phyloP scores from a whole-genome alignment of 1,140 invertebrate species.

The Sitophilus oryzae region DNA sequence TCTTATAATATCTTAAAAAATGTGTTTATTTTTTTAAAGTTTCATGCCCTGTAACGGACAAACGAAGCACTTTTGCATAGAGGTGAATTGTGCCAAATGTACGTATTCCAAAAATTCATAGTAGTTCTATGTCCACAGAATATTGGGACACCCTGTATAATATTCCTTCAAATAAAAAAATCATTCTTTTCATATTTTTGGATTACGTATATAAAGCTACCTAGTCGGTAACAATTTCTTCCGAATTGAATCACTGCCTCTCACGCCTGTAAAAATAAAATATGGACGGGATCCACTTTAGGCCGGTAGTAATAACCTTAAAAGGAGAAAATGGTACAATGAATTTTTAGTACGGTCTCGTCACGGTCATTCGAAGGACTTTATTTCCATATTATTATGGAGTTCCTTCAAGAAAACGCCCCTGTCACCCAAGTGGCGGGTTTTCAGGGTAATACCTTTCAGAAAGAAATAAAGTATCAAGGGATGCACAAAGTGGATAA shows the following conservation, averaged over 20 bases:
- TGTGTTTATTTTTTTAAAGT: no score
- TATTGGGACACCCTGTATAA: no score
- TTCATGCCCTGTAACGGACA: no score
- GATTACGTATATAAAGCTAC: neutral
- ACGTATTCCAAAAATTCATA: no score
- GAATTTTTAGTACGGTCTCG: constrained; percentile 6
- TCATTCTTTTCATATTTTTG: neutral
- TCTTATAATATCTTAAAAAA: no score
- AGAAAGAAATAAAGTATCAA: no score
- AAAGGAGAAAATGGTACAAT: constrained; percentile 2
- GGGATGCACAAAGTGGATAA: no score
- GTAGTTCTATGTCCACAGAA: no score
- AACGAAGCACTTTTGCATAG: no score
- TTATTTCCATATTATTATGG: constrained; percentile 8
- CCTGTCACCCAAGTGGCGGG: neutral
- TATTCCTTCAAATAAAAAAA: no score
- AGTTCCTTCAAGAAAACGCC: neutral
- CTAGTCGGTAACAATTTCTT: neutral
- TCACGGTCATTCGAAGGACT: constrained; percentile 4
- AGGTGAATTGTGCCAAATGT: no score
- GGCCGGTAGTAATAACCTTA: constrained; percentile 3
- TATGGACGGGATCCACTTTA: neutral
- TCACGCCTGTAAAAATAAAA: constrained; percentile 1
- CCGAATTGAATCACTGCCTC: neutral
- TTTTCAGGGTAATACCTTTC: no score